These are phyloP conservation scores for Neoitamus cyanurus DNA, from an alignment of 2,888 invertebrate genomes.

Conservation along the genomic window DNA sequence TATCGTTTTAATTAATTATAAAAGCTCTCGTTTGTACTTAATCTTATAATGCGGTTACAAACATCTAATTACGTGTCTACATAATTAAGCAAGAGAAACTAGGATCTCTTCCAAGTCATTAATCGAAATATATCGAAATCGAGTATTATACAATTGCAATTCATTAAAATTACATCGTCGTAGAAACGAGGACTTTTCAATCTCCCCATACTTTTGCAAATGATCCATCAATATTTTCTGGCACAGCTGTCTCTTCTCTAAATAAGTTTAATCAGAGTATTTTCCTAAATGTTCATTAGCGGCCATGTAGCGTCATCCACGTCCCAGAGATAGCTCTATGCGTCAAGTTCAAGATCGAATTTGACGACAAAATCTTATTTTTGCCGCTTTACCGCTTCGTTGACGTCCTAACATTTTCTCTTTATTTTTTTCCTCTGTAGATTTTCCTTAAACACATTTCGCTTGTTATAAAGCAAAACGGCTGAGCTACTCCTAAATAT, in stretches of 20 bases:
- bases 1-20: background rate
- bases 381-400: constrained; percentile 22
- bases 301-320: background rate
- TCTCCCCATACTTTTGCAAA: background rate
- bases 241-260: background rate
- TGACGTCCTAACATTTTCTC: background rate
- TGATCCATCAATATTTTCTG: background rate
- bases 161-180: background rate
- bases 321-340: constrained; percentile 10
- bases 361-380: constrained; percentile 51
- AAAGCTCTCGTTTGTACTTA: background rate
- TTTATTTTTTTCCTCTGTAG: background rate
- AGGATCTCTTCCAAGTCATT: background rate
- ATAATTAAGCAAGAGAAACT: background rate
- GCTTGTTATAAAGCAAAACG: background rate
- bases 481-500: background rate
- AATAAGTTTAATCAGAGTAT: background rate
- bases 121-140: background rate
- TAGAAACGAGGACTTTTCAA: background rate
- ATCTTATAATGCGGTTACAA: background rate
- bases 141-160: background rate
- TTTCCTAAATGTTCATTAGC: background rate
- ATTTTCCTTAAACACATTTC: constrained; percentile 9
- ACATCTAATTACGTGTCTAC: background rate
- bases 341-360: constrained; percentile 50